Evolutionary conservation across 2,113 vertebrate genomes (phyloP).

Genomic region (Seriola aureovittata): DNA sequence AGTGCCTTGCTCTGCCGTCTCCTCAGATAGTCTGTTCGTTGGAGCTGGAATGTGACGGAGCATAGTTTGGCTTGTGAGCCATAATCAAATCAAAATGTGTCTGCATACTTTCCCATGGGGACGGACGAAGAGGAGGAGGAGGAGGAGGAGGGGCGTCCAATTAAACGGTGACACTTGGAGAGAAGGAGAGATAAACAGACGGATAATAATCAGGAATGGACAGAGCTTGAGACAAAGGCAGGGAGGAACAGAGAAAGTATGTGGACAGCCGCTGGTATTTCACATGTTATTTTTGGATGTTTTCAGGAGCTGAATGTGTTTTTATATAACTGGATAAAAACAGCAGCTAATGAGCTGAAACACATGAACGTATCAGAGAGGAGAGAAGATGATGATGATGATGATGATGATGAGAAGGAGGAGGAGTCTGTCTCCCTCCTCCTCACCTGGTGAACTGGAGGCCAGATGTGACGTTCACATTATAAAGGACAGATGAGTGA

Average conservation of each 20-base stretch:
- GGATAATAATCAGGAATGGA: constrained; percentile 50
- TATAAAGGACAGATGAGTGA: no score
- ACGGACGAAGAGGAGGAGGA: constrained; percentile 31
- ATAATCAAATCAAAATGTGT: constrained; percentile 79
- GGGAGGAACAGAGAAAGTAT: constrained; percentile 13
- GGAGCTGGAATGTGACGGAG: constrained; percentile 49
- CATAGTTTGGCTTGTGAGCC: constrained; percentile 68
- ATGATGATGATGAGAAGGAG: no score
- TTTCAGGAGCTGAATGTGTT: constrained; percentile 49
- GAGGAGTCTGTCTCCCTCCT: not conserved
- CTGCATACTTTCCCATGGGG: constrained; percentile 80
- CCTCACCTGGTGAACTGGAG: no score
- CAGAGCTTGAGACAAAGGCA: constrained; percentile 44
- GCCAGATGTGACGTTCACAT: no score
- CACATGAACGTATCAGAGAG: constrained; percentile 33
- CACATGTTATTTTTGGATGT: constrained; percentile 63
- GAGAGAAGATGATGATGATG: no score
- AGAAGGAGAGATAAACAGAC: constrained; percentile 56
- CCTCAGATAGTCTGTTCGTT: constrained; percentile 16
- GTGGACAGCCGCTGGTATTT: constrained; percentile 34
- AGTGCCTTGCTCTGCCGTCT: constrained; percentile 12
- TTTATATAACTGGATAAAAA: constrained; percentile 26
- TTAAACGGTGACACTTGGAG: constrained; percentile 67
- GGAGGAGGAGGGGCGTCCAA: constrained; percentile 53
- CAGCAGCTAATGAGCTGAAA: constrained; percentile 63